A percentile compares a stretch with the other conserved stretches of the same genome.
These are phyloP conservation scores for Bradypodion ventrale DNA, from an alignment of 2,797 vertebrate species.

Conservation along the genomic window DNA sequence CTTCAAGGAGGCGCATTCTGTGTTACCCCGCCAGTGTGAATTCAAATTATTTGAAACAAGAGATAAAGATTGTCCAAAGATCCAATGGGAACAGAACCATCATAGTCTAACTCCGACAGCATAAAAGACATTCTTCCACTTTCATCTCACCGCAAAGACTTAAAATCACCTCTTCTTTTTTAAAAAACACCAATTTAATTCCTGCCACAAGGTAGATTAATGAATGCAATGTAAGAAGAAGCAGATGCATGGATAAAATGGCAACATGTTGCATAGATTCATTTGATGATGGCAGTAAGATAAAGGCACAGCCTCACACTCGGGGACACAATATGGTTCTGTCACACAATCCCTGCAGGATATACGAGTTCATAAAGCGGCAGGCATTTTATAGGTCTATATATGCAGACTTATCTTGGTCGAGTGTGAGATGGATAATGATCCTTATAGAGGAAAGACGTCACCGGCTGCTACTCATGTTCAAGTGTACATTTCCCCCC, in stretches of 20 bases:
- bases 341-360: neutral
- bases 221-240: neutral
- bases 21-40: no score
- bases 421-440: constrained; percentile 18
- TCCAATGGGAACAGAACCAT: no score
- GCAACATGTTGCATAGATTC: neutral
- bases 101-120: neutral
- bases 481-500: no score
- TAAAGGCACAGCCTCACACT: constrained; percentile 18
- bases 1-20: no score
- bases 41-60: no score
- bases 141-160: neutral
- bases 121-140: neutral
- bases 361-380: constrained; percentile 1
- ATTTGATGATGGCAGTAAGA: neutral
- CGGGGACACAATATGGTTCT: neutral
- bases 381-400: constrained; percentile 2
- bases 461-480: no score
- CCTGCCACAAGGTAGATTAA: constrained; percentile 23
- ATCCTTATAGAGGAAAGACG: constrained; percentile 51
- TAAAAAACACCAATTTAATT: neutral
- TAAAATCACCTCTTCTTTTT: neutral
- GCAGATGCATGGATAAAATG: neutral
- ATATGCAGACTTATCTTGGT: constrained; percentile 22
- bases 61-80: no score